Base-by-base conservation (phyloP, 2,797 vertebrate species). In the Lophotriccus pileatus region DNA sequence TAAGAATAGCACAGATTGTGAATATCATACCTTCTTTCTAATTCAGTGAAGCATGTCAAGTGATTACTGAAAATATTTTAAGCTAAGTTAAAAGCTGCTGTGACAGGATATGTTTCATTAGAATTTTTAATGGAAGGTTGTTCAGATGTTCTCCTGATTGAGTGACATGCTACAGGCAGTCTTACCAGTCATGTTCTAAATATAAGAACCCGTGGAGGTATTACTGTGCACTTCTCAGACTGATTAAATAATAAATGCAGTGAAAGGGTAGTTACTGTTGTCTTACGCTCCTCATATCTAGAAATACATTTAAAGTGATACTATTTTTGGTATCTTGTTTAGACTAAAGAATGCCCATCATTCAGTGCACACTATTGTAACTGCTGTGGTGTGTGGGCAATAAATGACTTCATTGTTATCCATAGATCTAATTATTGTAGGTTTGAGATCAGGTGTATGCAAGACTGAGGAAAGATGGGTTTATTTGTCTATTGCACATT, bases 21-120 rank as follows among this genome's bases (percentile, higher is more conserved):
- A 89, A 58, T 93, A 77, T 84, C 3, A 0, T 92, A 75, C 69
- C 56, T 89, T 93, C 73, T 89, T 88, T 68, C 70, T 93, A 52
- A 90, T 75, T 86, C 80, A 92, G 37, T 2, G 19, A 91, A 87
- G 81, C 75, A 28, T 83, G 84, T 92, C 82, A 92, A 94, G 70
- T 91, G 86, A 84, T 90, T 85, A 62, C 75, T 84, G 95, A 86
- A 95, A 97, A 94, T 92, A 94, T 96, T 96, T 94, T 87, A 90
- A 79, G 69, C 64, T 78, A 52, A 52, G 47, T 90, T 93, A 90
- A 87, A 90, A 85, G 90, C 75, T 92, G 72, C 94, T 91, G 72
- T 95, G 91, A 93, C 82, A 95, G 77, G 75, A 94, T 90, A 58
- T 34, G 80, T 94, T 94, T 87, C 64, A 90, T 93, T 94, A 86